Evolutionary conservation across 2,797 vertebrate species (phyloP), one percentile per base, ranked within the genome.

Genomic region (Cephalopachus bancanus): DNA sequence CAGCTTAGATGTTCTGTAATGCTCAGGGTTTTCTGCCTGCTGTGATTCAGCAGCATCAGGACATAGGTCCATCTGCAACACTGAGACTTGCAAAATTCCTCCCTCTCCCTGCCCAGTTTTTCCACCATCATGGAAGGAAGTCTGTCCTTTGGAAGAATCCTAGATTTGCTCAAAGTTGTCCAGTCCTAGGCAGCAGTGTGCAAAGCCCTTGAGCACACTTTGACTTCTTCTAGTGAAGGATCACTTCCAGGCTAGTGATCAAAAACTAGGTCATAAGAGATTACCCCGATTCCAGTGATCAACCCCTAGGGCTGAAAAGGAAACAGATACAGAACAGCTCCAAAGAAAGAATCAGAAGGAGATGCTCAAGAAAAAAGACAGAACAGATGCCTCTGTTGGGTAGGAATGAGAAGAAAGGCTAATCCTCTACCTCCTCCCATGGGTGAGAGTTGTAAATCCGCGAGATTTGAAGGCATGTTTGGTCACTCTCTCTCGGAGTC

Each of bases 361-460:
- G 67, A 16, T 10, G 10, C 33, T 3, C 7, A 33, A 71, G 51
- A 12, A 44, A 49, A 55, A 49, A 78, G 19, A 2, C 26, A 16
- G 72, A 80, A 57, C 3, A 7, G 65, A 14, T 49, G 33, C 65
- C 44, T 22, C n/a, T 33, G 26, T 5, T 16, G 10, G 28, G 62
- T 1, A 17, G 0, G 11, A 44, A 14, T 30, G 44, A 22, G 9
- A 51, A 51, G 4, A 71, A 28, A 5, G 6, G 19, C 10, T 30
- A 10, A 59, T 30, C 55, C 19, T 11, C 12, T 5, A 1, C 60
- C 10, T 84, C 26, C 59, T 37, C 6, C 49, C 3, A 0, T 19
- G 12, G 75, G 22, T 15, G 49, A 19, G 65, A 72, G n/a, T 51
- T 15, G 0, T 0, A 15, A 37, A 7, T 22, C 20, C 0, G 1